Evolutionary conservation across 2,113 vertebrate species (phyloP).

Genomic region (Corydoras sp.): DNA sequence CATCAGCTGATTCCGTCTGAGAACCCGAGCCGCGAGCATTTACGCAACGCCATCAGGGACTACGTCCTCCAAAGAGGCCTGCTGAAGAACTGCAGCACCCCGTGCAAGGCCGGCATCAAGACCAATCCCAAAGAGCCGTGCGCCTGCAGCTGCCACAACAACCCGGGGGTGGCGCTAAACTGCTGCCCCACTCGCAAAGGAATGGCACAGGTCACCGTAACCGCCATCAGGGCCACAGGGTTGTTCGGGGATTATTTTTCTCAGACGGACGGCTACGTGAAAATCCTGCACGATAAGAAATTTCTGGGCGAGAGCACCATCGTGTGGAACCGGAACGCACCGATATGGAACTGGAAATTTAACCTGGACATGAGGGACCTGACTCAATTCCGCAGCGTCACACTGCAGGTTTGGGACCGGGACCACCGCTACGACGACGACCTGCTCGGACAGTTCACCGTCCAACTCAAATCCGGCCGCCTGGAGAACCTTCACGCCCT

Average conservation of each 20-base stretch:
- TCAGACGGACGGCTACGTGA: constrained; percentile 40
- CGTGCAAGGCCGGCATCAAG: constrained; percentile 43
- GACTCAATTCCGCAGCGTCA: not conserved
- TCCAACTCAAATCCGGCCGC: not conserved
- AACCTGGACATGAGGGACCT: constrained; percentile 9
- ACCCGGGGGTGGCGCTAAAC: constrained; percentile 16
- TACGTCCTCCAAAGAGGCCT: constrained; percentile 52
- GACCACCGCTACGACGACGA: constrained; percentile 19
- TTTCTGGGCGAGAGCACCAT: not conserved
- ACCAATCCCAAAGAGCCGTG: constrained; percentile 46
- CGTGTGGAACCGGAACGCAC: not conserved
- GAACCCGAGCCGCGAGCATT: constrained; percentile 25
- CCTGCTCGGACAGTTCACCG: constrained; percentile 50
- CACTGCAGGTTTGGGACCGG: constrained; percentile 31
- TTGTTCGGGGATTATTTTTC: constrained; percentile 50
- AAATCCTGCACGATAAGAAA: not conserved
- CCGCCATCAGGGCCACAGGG: constrained; percentile 24
- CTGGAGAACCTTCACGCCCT: constrained; percentile 8
- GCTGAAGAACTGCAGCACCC: constrained; percentile 47
- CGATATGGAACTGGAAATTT: constrained; percentile 20
- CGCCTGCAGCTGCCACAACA: constrained; percentile 51
- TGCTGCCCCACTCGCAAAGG: constrained; percentile 59
- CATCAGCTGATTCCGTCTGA: constrained; percentile 44
- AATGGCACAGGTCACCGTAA: constrained; percentile 50
- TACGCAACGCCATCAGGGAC: constrained; percentile 52